phyloP scores from a whole-genome alignment of 2,888 invertebrate genomes.

The Amphiduros pacificus region DNA sequence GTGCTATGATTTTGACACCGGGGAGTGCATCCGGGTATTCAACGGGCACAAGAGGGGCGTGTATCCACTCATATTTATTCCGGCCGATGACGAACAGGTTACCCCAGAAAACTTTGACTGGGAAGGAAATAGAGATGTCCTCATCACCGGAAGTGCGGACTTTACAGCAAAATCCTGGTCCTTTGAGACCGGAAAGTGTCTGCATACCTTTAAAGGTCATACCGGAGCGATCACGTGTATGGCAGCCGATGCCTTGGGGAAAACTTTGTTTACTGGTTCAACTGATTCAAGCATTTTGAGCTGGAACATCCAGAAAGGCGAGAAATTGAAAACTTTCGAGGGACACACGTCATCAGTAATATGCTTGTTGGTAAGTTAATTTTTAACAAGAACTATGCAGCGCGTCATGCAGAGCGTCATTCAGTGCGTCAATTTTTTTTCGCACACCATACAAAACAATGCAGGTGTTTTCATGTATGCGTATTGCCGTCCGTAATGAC shows the following conservation, averaged over 20 bases:
- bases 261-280: conserved; percentile 61
- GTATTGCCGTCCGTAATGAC: no score
- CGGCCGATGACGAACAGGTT: conserved; percentile 54
- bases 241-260: conserved; percentile 58
- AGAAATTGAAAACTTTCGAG: conserved; percentile 55
- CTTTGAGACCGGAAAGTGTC: conserved; percentile 57
- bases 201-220: conserved; percentile 60
- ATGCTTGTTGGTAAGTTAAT: conserved; percentile 58
- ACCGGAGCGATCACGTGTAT: conserved; percentile 61
- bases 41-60: conserved; percentile 62
- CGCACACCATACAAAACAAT: background rate
- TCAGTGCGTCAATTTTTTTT: background rate
- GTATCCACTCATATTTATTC: conserved; percentile 62
- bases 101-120: conserved; percentile 36
- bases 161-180: conserved; percentile 58
- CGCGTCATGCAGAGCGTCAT: background rate
- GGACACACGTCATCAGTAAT: conserved; percentile 61
- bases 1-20: conserved; percentile 62
- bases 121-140: conserved; percentile 51
- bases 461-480: background rate
- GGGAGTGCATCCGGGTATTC: conserved; percentile 56
- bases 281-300: conserved; percentile 60
- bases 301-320: conserved; percentile 61
- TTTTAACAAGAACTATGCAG: background rate
- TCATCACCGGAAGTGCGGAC: conserved; percentile 59